Conservation (phyloP, 2,113 vertebrate species). For the Pseudolaguvia tuberculata region DNA sequence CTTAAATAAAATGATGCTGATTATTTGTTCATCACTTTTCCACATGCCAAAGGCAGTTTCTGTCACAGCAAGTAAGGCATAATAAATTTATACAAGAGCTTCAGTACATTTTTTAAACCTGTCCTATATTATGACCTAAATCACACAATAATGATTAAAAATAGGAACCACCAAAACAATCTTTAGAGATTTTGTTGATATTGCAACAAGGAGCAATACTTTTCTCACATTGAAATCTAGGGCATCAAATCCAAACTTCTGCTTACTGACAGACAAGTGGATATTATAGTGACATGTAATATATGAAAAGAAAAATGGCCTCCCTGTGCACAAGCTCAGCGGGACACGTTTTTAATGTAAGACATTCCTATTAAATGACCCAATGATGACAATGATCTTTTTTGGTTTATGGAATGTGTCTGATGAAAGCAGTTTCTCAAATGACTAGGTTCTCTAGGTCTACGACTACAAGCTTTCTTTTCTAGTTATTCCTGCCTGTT, state of each 20-base stretch:
- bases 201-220: background rate
- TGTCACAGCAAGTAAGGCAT: slow-evolving; percentile 37
- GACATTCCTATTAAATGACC: no score
- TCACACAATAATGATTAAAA: slow-evolving; percentile 46
- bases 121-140: slow-evolving; percentile 56
- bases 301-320: background rate
- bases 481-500: background rate
- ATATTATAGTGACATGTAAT: background rate
- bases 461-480: background rate
- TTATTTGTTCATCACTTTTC: slow-evolving; percentile 4
- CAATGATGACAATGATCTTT: no score
- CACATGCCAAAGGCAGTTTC: slow-evolving; percentile 34
- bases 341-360: background rate
- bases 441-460: no score
- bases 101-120: slow-evolving; percentile 40
- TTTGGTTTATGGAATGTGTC: no score
- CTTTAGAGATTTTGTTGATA: slow-evolving; percentile 16
- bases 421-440: no score
- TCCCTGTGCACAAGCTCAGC: background rate
- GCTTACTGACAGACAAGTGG: slow-evolving; percentile 1
- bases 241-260: background rate
- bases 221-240: slow-evolving; percentile 6
- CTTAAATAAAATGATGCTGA: no score
- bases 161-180: slow-evolving; percentile 12
- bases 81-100: slow-evolving; percentile 39